Evolutionary conservation across 2,797 vertebrate genomes (phyloP).

Genomic region (Poliocrania exsul): DNA sequence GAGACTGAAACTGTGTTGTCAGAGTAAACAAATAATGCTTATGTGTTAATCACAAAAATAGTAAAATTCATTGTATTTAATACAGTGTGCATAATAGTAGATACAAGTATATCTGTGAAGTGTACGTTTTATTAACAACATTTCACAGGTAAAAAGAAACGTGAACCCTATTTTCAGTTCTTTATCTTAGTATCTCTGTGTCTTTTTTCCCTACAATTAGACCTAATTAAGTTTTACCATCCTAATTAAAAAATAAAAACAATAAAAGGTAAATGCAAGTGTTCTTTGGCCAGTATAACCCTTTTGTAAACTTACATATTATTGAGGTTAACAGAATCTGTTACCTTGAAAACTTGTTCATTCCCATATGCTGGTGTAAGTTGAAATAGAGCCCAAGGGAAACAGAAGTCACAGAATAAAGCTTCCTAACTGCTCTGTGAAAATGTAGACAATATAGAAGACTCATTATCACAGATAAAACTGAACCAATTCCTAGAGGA

Average conservation of each 20-base stretch:
- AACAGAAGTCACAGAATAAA: constrained; percentile 15
- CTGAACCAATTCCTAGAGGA: not conserved
- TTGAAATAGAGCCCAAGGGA: not conserved
- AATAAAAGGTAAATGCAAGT: not conserved
- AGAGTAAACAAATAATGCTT: not conserved
- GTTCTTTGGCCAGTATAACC: not conserved
- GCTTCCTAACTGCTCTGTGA: not conserved
- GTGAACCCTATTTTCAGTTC: not conserved
- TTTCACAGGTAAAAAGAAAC: not conserved
- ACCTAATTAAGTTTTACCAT: not conserved
- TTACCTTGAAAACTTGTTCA: constrained; percentile 3
- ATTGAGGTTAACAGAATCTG: not conserved
- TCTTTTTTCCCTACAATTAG: not conserved
- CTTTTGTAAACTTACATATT: not conserved
- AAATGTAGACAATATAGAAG: constrained; percentile 5
- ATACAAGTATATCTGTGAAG: not conserved
- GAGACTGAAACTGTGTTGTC: not conserved
- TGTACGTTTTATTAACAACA: not conserved
- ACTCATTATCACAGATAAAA: constrained; percentile 31
- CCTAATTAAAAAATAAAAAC: not conserved
- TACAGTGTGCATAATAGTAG: not conserved
- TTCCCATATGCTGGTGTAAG: not conserved
- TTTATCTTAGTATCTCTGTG: not conserved
- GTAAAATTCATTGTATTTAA: not conserved
- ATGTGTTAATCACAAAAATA: not conserved